A percentile compares a stretch with the other conserved stretches of the same genome.
phyloP scores from a whole-genome alignment of 2,797 vertebrate genomes.

The Orientallactaga sibirica region DNA sequence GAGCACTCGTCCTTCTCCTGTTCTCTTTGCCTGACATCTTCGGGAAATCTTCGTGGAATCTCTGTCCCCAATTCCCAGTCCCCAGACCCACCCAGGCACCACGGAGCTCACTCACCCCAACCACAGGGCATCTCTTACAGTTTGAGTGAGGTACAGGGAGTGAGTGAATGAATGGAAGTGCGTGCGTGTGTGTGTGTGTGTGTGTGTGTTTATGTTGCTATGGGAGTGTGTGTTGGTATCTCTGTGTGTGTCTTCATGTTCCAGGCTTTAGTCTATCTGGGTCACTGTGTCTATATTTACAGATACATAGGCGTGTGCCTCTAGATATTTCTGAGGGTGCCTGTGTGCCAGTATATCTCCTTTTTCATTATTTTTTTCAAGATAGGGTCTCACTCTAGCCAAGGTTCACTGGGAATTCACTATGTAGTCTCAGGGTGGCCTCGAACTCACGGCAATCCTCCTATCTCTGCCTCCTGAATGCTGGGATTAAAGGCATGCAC shows the following conservation, averaged over 20 bases:
- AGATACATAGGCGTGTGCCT: not conserved
- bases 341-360: not conserved
- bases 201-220: not conserved
- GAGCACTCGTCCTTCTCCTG: not conserved
- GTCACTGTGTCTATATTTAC: not conserved
- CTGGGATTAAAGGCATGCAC: too few species aligned
- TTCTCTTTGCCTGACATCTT: not conserved
- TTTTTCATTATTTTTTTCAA: too few species aligned
- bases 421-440: too few species aligned
- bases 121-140: not conserved
- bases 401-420: too few species aligned
- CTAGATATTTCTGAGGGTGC: slow-evolving; percentile 29
- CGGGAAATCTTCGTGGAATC: not conserved
- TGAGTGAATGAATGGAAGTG: not conserved
- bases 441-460: too few species aligned
- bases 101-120: not conserved
- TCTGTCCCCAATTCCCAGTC: not conserved
- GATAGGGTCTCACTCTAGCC: too few species aligned
- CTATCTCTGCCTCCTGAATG: too few species aligned
- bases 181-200: not conserved
- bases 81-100: not conserved
- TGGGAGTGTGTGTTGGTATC: not conserved
- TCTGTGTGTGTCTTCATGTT: not conserved
- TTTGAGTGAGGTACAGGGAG: not conserved
- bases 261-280: not conserved